Evolutionary conservation across 2,113 vertebrate genomes (phyloP).

Genomic region (Deroptyus accipitrinus): DNA sequence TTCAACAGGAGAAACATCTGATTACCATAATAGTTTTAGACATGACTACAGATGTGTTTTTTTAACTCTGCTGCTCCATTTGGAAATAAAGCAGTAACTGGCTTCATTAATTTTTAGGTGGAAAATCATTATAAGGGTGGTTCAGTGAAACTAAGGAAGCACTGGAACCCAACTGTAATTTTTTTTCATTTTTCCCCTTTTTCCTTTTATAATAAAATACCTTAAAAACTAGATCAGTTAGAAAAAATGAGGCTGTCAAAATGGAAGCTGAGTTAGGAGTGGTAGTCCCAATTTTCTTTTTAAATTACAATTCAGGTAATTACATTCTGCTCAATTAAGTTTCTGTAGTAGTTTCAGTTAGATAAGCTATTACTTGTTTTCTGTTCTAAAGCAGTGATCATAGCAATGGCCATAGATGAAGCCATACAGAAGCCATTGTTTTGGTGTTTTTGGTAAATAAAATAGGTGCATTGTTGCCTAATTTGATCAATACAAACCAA

Average conservation of each 20-base stretch:
- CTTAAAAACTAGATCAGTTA: neutral
- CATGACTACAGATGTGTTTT: neutral
- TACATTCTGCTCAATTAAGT: neutral
- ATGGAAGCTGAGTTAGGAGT: neutral
- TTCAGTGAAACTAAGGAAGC: neutral
- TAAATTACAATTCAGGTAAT: neutral
- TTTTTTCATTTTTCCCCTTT: neutral
- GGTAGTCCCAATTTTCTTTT: neutral
- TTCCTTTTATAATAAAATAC: neutral
- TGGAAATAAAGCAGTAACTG: neutral
- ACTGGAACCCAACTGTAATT: neutral
- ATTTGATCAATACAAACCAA: neutral
- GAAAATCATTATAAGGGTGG: neutral
- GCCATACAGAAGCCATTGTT: neutral
- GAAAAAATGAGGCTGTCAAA: neutral
- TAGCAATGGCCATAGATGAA: neutral
- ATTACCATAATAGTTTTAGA: neutral
- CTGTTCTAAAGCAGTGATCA: neutral
- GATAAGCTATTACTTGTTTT: neutral
- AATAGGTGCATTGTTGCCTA: neutral
- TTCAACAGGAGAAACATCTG: neutral
- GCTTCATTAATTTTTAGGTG: neutral
- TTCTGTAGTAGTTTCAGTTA: neutral
- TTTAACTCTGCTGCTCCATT: neutral
- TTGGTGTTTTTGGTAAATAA: neutral